phyloP scores from a whole-genome alignment of 2,888 invertebrate genomes.

The Nymphalis urticae region DNA sequence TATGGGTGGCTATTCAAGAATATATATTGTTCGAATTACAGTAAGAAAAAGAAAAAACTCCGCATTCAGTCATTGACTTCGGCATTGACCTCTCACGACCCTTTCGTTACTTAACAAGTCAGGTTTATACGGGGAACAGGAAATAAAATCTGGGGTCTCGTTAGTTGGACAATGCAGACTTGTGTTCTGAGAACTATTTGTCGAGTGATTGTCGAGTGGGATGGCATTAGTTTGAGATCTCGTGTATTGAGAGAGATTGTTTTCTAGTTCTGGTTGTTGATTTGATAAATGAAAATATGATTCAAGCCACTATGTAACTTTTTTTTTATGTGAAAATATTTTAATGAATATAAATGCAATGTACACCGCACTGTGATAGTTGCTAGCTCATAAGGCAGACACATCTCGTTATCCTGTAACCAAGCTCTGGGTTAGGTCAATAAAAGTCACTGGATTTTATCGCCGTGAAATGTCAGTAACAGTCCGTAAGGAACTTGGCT shows the following conservation, averaged over 20 bases:
- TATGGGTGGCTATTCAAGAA: slow-evolving; percentile 40
- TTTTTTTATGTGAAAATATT: too few species aligned
- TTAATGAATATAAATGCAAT: too few species aligned
- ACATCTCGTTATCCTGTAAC: too few species aligned
- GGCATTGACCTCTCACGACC: slow-evolving; percentile 9
- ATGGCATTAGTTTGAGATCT: slow-evolving; percentile 8
- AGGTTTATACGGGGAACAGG: not conserved
- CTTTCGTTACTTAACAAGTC: slow-evolving; percentile 6
- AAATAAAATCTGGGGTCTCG: slow-evolving; percentile 16
- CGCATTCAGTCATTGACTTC: slow-evolving; percentile 14
- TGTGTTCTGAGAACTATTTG: slow-evolving; percentile 13
- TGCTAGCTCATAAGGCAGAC: too few species aligned
- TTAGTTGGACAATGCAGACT: slow-evolving; percentile 12
- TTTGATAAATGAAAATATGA: not conserved
- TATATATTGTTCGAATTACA: slow-evolving; percentile 61
- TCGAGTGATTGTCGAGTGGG: slow-evolving; percentile 15
- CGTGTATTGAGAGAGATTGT: not conserved
- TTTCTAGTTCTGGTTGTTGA: slow-evolving; percentile 10
- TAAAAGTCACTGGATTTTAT: too few species aligned
- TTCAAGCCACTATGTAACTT: too few species aligned
- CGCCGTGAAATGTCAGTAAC: too few species aligned
- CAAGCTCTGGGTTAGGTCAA: too few species aligned
- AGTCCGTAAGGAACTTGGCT: too few species aligned
- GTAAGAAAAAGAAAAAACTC: slow-evolving; percentile 55
- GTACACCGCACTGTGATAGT: too few species aligned